These are phyloP conservation scores for Umimayanthus chanpuru DNA, from an alignment of 92 coral and sea anemone genomes.

Conservation along the genomic window DNA sequence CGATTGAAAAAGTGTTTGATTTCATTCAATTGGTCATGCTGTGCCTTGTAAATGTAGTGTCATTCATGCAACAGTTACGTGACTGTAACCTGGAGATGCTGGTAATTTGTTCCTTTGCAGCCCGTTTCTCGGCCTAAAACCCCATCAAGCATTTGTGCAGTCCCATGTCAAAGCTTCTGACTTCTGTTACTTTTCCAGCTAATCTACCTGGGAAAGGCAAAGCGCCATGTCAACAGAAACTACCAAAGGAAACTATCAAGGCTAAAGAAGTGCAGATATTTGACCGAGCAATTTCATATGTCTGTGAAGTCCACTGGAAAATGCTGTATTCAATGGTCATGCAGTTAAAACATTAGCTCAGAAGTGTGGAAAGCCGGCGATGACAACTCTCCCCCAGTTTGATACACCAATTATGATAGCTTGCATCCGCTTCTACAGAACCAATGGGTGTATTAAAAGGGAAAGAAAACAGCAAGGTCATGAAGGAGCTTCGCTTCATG, in stretches of 20 bases:
- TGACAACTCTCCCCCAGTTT: slow-evolving; percentile 35
- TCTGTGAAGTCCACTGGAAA: slow-evolving; percentile 58
- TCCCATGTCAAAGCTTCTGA: slow-evolving; percentile 56
- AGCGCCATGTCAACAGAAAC: slow-evolving; percentile 44
- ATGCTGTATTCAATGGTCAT: slow-evolving; percentile 51
- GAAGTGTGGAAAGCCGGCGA: slow-evolving; percentile 38
- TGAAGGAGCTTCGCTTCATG: slow-evolving; percentile 54
- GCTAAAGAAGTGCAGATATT: slow-evolving; percentile 48
- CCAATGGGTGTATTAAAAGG: slow-evolving; percentile 27
- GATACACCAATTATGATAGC: slow-evolving; percentile 37
- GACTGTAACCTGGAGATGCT: slow-evolving; percentile 54
- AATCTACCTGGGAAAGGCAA: slow-evolving; percentile 34
- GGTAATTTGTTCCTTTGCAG: slow-evolving; percentile 52
- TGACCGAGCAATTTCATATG: slow-evolving; percentile 50
- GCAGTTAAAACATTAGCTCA: slow-evolving; percentile 42
- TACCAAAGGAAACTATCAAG: slow-evolving; percentile 44
- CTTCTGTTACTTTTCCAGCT: slow-evolving; percentile 43
- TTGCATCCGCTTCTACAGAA: slow-evolving; percentile 42
- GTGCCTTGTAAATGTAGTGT: slow-evolving; percentile 39
- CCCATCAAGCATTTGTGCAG: slow-evolving; percentile 63
- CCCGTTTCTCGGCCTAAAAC: slow-evolving; percentile 61
- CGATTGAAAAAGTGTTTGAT: too few relatives aligned
- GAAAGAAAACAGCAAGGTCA: slow-evolving; percentile 30
- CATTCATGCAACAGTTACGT: slow-evolving; percentile 39
- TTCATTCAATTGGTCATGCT: too few relatives aligned